A percentile compares a stretch with the other conserved stretches of the same genome.
These are phyloP conservation scores for Scytalopus superciliaris DNA, from an alignment of 2,113 vertebrate genomes.

Conservation along the genomic window DNA sequence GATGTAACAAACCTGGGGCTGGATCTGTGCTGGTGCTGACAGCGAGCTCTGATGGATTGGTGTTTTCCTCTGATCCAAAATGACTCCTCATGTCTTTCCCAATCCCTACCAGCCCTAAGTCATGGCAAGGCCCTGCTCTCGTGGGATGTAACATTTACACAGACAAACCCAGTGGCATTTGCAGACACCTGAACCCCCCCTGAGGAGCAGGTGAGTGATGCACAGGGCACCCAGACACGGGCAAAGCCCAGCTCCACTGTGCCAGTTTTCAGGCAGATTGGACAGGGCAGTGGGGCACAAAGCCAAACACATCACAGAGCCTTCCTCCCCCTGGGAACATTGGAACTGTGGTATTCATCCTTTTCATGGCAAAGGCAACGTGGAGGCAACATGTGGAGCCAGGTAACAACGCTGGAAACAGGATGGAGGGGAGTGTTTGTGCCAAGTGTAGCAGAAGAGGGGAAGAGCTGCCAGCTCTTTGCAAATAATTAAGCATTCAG, in stretches of 20 bases:
- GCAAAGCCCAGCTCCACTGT: background rate
- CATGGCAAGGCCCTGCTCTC: background rate
- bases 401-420: background rate
- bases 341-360: background rate
- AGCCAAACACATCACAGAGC: background rate
- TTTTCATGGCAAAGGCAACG: rapidly evolving
- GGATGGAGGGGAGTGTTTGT: background rate
- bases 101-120: background rate
- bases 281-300: background rate
- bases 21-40: background rate
- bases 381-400: background rate
- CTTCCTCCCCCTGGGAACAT: rapidly evolving
- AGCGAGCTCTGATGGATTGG: background rate
- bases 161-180: background rate
- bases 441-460: background rate
- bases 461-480: background rate
- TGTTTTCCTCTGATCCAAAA: background rate
- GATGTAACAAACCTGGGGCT: background rate
- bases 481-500: background rate
- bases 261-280: background rate
- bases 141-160: too few species aligned
- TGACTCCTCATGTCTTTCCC: background rate
- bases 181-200: background rate
- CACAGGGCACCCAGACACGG: background rate
- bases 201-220: background rate